Evolutionary conservation across 2,797 vertebrate species (phyloP).

Genomic region (Cirrhinus mrigala): DNA sequence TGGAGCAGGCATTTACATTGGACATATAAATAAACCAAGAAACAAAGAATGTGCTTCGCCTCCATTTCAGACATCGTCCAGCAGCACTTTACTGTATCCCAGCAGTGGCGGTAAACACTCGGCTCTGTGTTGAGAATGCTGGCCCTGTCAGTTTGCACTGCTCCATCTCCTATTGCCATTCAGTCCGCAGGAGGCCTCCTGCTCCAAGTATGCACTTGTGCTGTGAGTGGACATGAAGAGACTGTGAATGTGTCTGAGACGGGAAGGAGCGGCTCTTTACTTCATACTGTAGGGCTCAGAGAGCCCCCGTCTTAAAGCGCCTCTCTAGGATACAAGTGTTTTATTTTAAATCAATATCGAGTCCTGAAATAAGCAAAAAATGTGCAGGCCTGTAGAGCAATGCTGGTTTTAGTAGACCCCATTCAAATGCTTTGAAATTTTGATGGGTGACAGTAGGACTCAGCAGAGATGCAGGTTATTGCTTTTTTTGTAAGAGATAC

Average conservation of each 20-base stretch:
- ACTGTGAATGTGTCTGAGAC: conserved; percentile 54
- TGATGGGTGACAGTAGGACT: neutral
- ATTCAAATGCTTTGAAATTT: neutral
- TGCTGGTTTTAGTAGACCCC: neutral
- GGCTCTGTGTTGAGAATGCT: conserved; percentile 35
- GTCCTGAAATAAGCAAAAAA: neutral
- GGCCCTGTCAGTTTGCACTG: neutral
- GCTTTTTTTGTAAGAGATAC: neutral
- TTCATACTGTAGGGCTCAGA: neutral
- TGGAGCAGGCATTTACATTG: neutral
- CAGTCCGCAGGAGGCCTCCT: conserved; percentile 56
- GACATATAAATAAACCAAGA: neutral
- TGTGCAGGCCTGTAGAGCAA: neutral
- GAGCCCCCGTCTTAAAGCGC: neutral
- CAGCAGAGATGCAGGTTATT: neutral
- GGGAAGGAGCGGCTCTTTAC: conserved; percentile 13
- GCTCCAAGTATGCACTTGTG: conserved; percentile 52
- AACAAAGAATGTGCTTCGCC: neutral
- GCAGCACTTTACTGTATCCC: neutral
- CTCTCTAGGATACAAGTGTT: conserved; percentile 14
- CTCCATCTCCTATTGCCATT: conserved; percentile 51
- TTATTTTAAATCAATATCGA: conserved; percentile 34
- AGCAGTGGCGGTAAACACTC: conserved; percentile 39
- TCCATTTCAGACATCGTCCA: neutral
- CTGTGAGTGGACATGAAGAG: conserved; percentile 56